Conservation (phyloP, 2,888 invertebrate species). For the Heteromyza rotundicornis region DNA sequence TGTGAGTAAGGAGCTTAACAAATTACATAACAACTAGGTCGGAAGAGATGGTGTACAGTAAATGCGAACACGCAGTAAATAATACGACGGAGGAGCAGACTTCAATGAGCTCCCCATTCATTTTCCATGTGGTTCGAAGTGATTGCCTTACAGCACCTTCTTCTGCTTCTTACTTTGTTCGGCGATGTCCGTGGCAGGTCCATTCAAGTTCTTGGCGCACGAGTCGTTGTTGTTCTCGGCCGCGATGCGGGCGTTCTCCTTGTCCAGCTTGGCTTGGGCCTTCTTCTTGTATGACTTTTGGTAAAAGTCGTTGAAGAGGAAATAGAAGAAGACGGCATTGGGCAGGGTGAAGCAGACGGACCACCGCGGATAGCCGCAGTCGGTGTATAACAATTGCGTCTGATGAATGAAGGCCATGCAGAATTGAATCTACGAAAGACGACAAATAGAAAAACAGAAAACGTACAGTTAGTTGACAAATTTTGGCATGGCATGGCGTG, state of each 20-base stretch:
- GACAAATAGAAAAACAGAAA: constrained; percentile 7
- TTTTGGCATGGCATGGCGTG: too few relatives aligned
- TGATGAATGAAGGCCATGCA: constrained; percentile 86
- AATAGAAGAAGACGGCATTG: constrained; percentile 91
- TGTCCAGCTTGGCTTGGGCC: constrained; percentile 46
- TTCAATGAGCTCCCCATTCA: not conserved
- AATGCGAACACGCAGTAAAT: not conserved
- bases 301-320: constrained; percentile 91
- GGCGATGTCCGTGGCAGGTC: constrained; percentile 14
- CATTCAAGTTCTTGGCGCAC: constrained; percentile 47
- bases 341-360: constrained; percentile 82
- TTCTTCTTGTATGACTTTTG: constrained; percentile 71
- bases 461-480: too few relatives aligned
- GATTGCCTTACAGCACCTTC: constrained; percentile 38
- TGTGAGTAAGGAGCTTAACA: constrained; percentile 40
- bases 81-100: not conserved
- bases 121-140: not conserved
- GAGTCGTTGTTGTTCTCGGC: constrained; percentile 46
- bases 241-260: constrained; percentile 29
- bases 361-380: constrained; percentile 89
- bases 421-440: constrained; percentile 95
- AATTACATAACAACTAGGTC: constrained; percentile 52
- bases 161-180: constrained; percentile 17
- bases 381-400: constrained; percentile 81
- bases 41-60: constrained; percentile 11